Evolutionary conservation across 2,888 invertebrate species (phyloP).

Genomic region (Lymantria dispar): DNA sequence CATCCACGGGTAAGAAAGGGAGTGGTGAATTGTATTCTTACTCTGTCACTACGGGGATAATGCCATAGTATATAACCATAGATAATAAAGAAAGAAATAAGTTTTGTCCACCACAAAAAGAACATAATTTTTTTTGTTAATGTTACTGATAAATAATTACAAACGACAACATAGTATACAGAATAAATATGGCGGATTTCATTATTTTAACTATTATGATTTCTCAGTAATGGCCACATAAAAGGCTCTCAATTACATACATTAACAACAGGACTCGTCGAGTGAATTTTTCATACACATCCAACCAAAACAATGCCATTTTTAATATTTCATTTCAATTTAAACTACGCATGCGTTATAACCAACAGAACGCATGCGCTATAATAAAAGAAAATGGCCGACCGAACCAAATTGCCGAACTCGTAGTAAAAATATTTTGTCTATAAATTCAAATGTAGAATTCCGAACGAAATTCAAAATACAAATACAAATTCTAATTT

Average conservation of each 20-base stretch:
- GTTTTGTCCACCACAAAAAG: too few relatives aligned
- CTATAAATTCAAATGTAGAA: conserved; percentile 29
- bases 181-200: background rate
- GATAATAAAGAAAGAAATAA: too few relatives aligned
- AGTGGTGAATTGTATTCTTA: background rate
- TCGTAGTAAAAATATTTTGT: conserved; percentile 48
- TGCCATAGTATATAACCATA: background rate
- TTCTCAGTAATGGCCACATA: conserved; percentile 4
- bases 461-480: background rate
- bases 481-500: background rate
- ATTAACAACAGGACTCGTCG: conserved; percentile 3
- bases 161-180: too few relatives aligned
- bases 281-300: conserved; percentile 20
- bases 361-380: conserved; percentile 51
- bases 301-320: conserved; percentile 41
- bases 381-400: conserved; percentile 53
- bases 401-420: conserved; percentile 38
- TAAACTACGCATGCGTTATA: conserved; percentile 52
- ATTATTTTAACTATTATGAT: background rate
- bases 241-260: conserved; percentile 4
- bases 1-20: background rate
- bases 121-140: too few relatives aligned
- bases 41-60: background rate
- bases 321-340: conserved; percentile 38
- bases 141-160: too few relatives aligned